Base-by-base conservation (phyloP, 2,888 invertebrate genomes). In the Buathra laborator region DNA sequence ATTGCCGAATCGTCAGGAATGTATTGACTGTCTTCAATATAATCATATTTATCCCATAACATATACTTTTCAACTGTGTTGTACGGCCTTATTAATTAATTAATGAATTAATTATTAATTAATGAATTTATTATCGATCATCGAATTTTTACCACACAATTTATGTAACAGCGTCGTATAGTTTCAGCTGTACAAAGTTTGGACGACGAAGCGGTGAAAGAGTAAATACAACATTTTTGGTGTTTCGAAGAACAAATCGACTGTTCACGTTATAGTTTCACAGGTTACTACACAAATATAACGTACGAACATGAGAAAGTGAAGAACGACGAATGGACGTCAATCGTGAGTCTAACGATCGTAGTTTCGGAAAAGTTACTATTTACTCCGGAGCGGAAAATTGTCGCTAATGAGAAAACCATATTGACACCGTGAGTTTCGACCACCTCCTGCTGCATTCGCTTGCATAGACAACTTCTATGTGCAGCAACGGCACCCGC, bases 321-420 rank as follows among this genome's bases (percentile, higher is more conserved):
- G 16, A n/a, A 48, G 24, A 32, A 64, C 46, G 75, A 19, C 66
- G 43, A 19, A 16, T 19, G 37, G 37, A 5, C 37, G 19, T 16
- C 37, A 10, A 66, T 37, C 43, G 19, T 16, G 62, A 48, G 75
- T 64, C 29, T 75, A 75, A 75, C 75, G 29, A 75, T 75, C 64
- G 64, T 16, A 72, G 56, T 59, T 64, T 51, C 32, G 62, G 9
- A 51, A 75, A 75, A 75, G 75, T 75, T 29, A 16, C 44, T 76
- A 68, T 51, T 24, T 32, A 46, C 14, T 0, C 12, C 53, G 44
- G 14, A 64, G 71, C 32, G 71, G n/a, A 43, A 80, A 72, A 80
- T 72, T 72, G 80, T 66, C 51, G 32, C 66, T 80, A 72, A 80
- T 80, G 80, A 80, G 72, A 80, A 80, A 80, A 66, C 66, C 37